Conservation (phyloP, 2,113 vertebrate genomes). For the Catagonus wagneri region DNA sequence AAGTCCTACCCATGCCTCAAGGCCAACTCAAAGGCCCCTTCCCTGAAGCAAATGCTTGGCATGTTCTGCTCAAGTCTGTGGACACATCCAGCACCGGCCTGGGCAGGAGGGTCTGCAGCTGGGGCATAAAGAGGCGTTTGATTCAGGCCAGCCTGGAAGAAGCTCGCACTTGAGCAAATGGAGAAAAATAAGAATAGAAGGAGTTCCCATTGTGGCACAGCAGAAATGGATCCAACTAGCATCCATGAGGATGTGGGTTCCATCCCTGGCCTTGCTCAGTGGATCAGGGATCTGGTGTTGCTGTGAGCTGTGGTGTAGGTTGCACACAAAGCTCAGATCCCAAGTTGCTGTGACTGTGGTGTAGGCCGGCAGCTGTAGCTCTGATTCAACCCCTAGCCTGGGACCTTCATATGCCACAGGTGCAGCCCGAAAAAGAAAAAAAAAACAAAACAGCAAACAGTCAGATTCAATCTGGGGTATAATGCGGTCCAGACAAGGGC, state of each 20-base stretch:
- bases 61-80: background rate
- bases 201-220: too few species aligned
- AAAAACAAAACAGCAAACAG: background rate
- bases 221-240: too few species aligned
- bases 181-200: constrained; percentile 11
- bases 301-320: too few species aligned
- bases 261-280: too few species aligned
- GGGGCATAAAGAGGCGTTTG: background rate
- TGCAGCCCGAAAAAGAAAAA: too few species aligned
- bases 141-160: background rate
- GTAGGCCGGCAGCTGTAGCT: too few species aligned
- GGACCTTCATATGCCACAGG: too few species aligned
- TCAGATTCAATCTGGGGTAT: background rate
- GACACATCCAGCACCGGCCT: background rate
- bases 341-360: too few species aligned
- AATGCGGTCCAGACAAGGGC: background rate
- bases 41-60: constrained; percentile 4
- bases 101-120: background rate
- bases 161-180: background rate
- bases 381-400: too few species aligned
- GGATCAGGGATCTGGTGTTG: too few species aligned
- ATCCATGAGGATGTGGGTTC: too few species aligned
- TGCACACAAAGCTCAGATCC: too few species aligned
- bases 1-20: constrained; percentile 3
- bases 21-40: background rate